Conservation (phyloP, 2,113 vertebrate species). For the Oncorhynchus keta region DNA sequence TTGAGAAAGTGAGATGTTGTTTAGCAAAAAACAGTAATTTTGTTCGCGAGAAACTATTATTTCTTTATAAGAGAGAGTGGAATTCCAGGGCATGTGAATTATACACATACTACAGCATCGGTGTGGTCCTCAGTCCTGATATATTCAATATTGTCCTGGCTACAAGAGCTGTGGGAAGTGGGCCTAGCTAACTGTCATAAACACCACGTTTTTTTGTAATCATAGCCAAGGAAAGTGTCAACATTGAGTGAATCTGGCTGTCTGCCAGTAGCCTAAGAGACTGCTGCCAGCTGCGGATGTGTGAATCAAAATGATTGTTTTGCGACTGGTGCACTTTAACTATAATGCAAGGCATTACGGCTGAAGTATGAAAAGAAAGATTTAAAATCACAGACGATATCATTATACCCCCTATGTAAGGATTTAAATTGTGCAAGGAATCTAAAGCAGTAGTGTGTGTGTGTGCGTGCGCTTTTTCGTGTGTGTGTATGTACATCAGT, state of each 20-base stretch:
- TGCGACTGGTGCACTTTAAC: constrained; percentile 11
- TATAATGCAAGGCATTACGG: constrained; percentile 28
- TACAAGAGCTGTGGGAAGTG: background rate
- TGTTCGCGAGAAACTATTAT: constrained; percentile 36
- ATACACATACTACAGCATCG: constrained; percentile 7
- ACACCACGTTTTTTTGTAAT: constrained; percentile 17
- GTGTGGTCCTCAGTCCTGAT: constrained; percentile 38
- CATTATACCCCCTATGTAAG: background rate
- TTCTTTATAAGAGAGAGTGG: constrained; percentile 26
- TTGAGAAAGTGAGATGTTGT: constrained; percentile 43
- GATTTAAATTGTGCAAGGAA: background rate
- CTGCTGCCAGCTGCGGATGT: constrained; percentile 1
- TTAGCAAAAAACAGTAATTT: constrained; percentile 61
- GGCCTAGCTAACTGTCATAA: constrained; percentile 28
- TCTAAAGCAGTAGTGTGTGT: background rate
- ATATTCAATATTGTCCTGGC: constrained; percentile 14
- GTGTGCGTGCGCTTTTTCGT: background rate
- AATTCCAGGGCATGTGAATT: constrained; percentile 48
- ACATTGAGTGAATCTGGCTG: constrained; percentile 30
- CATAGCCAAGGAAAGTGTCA: constrained; percentile 27
- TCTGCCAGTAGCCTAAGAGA: constrained; percentile 3
- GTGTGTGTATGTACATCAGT: background rate
- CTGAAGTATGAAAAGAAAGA: background rate
- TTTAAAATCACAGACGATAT: constrained; percentile 1
- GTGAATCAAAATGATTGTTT: constrained; percentile 32